A percentile compares a stretch with the other conserved stretches of the same genome.
Conservation (phyloP, 2,888 invertebrate species). For the Erpobdella octoculata region DNA sequence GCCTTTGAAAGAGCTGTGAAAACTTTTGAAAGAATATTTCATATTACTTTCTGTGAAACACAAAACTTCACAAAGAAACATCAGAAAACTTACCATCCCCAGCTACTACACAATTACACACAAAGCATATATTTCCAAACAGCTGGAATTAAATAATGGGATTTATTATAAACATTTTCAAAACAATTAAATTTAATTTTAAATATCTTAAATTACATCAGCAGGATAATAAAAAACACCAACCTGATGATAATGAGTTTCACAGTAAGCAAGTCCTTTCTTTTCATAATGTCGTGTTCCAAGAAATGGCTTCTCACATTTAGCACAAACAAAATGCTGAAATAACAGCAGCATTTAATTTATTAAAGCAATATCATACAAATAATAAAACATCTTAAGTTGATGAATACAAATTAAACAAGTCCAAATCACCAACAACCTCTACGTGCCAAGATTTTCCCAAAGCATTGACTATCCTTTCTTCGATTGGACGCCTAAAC, state of each 20-base stretch:
- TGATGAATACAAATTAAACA: no score
- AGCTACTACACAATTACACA: conserved; percentile 93
- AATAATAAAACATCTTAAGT: background rate
- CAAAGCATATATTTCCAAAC: conserved; percentile 95
- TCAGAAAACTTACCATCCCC: conserved; percentile 76
- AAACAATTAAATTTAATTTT: background rate
- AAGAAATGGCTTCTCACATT: conserved; percentile 98
- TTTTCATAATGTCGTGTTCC: conserved; percentile 98
- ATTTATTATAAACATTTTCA: background rate
- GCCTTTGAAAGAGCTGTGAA: conserved; percentile 97
- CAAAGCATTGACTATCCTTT: conserved; percentile 91
- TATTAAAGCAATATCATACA: background rate
- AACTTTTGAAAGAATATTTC: conserved; percentile 58
- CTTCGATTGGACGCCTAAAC: conserved; percentile 86
- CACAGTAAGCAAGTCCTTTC: conserved; percentile 92
- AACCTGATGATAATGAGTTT: conserved; percentile 83
- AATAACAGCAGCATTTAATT: conserved; percentile 46
- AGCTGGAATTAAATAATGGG: conserved; percentile 58
- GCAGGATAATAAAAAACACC: background rate
- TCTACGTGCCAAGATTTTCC: conserved; percentile 56
- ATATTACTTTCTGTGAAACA: background rate
- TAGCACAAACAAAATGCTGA: conserved; percentile 96
- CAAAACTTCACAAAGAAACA: background rate
- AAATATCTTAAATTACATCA: background rate
- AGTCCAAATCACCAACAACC: conserved; percentile 37